Conservation (phyloP, 2,113 vertebrate species). For the Oncorhynchus tshawytscha region DNA sequence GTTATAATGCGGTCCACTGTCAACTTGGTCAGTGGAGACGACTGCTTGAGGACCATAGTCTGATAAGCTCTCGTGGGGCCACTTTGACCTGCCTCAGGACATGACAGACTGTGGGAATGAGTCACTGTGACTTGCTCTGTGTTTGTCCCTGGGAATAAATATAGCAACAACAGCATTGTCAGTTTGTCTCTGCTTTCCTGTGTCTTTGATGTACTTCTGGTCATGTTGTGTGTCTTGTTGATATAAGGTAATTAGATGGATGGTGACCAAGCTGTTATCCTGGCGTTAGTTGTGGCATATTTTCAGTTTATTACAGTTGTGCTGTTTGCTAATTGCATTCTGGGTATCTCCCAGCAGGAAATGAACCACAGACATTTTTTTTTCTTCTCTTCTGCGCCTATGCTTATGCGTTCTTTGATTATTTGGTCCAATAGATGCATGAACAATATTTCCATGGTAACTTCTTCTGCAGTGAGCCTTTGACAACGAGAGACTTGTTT, state of each 20-base stretch:
- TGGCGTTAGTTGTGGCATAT: constrained; percentile 2
- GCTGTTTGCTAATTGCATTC: constrained; percentile 54
- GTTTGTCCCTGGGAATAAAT: constrained; percentile 30
- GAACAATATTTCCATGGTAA: constrained; percentile 82
- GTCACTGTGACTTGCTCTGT: constrained; percentile 19
- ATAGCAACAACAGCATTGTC: constrained; percentile 53
- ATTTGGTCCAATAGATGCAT: constrained; percentile 80
- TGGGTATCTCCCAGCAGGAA: constrained; percentile 45
- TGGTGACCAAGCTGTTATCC: constrained; percentile 42
- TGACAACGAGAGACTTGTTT: constrained; percentile 82
- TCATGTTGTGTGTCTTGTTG: not conserved
- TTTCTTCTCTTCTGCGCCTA: not conserved
- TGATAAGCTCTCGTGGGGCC: not conserved
- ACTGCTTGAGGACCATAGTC: not conserved
- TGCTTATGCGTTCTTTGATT: constrained; percentile 77
- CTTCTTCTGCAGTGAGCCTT: constrained; percentile 62
- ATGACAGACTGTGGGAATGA: constrained; percentile 6
- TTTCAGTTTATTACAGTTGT: not conserved
- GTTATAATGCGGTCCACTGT: not conserved
- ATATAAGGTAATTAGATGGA: not conserved
- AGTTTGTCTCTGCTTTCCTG: constrained; percentile 53
- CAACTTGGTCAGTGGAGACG: not conserved
- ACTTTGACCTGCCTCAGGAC: not conserved
- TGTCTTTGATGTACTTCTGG: constrained; percentile 26
- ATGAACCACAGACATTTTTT: constrained; percentile 22